Conservation (phyloP, 2,888 invertebrate species). For the Fragum sueziense region DNA sequence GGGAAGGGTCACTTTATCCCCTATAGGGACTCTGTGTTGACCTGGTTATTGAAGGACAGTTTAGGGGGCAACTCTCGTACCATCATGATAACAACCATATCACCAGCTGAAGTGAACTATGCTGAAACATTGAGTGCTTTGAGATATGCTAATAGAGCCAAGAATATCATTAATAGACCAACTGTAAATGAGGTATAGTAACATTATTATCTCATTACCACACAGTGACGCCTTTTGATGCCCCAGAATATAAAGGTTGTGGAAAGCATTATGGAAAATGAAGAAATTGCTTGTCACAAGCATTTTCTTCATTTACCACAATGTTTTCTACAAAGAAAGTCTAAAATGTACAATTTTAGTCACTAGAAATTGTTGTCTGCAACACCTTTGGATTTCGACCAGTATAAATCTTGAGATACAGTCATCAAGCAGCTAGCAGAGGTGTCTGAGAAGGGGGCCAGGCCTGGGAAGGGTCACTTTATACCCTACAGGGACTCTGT, state of each 20-base stretch:
- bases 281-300: too few relatives aligned
- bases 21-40: constrained; percentile 90
- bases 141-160: constrained; percentile 90
- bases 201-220: too few relatives aligned
- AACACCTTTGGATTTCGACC: too few relatives aligned
- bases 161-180: constrained; percentile 87
- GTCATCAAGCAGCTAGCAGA: constrained; percentile 88
- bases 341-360: too few relatives aligned
- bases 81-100: constrained; percentile 91
- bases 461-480: constrained; percentile 82
- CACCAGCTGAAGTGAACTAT: constrained; percentile 90
- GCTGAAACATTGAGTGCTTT: constrained; percentile 91
- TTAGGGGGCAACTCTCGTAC: constrained; percentile 90
- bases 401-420: too few relatives aligned
- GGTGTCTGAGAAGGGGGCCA: constrained; percentile 70
- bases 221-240: too few relatives aligned
- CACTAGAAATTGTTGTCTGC: too few relatives aligned
- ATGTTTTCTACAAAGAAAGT: too few relatives aligned
- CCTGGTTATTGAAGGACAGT: constrained; percentile 91
- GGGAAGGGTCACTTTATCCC: constrained; percentile 86
- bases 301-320: too few relatives aligned
- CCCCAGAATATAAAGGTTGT: too few relatives aligned
- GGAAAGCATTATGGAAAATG: too few relatives aligned
- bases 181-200: constrained; percentile 86
- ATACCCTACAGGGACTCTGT: constrained; percentile 92